Conservation (phyloP, 1,140 invertebrate species). For the Drosophila sturtevanti region DNA sequence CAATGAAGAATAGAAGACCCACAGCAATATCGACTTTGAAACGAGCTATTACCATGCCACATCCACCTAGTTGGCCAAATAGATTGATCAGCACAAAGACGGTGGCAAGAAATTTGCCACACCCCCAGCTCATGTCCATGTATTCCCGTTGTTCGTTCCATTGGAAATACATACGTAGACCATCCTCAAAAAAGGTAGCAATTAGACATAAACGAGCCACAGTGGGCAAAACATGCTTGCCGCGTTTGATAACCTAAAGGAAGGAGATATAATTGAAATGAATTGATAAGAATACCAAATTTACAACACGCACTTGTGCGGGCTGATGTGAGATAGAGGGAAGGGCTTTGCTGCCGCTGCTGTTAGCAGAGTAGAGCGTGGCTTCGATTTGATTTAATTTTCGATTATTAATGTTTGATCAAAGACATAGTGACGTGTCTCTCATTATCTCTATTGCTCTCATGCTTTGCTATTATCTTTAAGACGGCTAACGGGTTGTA, state of each 20-base stretch:
- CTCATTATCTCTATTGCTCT: conserved; percentile 39
- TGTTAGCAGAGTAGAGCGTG: conserved; percentile 52
- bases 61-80: conserved; percentile 96
- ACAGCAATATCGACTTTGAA: conserved; percentile 97
- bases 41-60: conserved; percentile 96
- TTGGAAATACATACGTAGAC: conserved; percentile 99
- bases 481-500: conserved; percentile 60
- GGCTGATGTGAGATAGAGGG: too few relatives aligned
- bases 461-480: conserved; percentile 38
- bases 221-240: conserved; percentile 97
- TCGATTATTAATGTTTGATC: conserved; percentile 30
- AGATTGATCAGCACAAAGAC: conserved; percentile 96
- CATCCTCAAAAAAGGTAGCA: conserved; percentile 99
- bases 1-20: conserved; percentile 97
- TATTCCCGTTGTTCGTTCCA: conserved; percentile 99
- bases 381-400: conserved; percentile 54
- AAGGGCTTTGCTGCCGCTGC: neutral
- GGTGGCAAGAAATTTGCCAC: conserved; percentile 94
- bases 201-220: conserved; percentile 98
- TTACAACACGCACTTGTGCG: conserved; percentile 33
- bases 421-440: conserved; percentile 66
- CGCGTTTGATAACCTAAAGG: conserved; percentile 92
- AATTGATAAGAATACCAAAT: conserved; percentile 56
- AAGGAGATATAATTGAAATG: conserved; percentile 26
- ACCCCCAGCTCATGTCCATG: conserved; percentile 99